These are phyloP conservation scores for Lepidocyrtinus sp. DNA, from an alignment of 2,888 invertebrate genomes.

Conservation along the genomic window DNA sequence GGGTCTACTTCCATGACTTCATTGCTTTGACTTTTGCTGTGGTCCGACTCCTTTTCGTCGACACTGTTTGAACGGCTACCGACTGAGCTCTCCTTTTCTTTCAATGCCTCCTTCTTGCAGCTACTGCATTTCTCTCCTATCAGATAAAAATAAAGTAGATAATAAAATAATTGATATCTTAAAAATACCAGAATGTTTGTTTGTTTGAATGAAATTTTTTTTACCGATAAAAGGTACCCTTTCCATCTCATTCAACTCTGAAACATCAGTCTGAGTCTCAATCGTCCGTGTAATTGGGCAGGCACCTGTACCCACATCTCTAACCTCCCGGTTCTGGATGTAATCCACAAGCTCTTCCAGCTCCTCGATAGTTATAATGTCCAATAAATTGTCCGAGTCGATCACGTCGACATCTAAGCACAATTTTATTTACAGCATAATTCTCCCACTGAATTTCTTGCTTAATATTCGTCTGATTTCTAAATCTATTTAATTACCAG, in stretches of 20 bases:
- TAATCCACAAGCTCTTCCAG: slow-evolving; percentile 32
- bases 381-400: slow-evolving; percentile 34
- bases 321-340: slow-evolving; percentile 36
- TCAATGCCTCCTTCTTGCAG: slow-evolving; percentile 57
- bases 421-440: too few relatives aligned
- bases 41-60: background rate
- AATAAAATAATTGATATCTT: background rate
- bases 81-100: slow-evolving; percentile 11
- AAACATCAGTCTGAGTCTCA: slow-evolving; percentile 57
- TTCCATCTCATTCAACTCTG: slow-evolving; percentile 52
- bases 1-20: background rate
- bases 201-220: too few relatives aligned
- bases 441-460: too few relatives aligned
- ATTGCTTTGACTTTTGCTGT: background rate
- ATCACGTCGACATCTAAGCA: slow-evolving; percentile 14
- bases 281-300: slow-evolving; percentile 46
- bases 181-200: background rate
- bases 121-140: background rate
- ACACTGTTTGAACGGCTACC: background rate
- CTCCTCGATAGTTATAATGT: slow-evolving; percentile 35
- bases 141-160: too few relatives aligned
- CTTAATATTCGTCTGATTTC: too few relatives aligned
- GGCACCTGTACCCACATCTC: slow-evolving; percentile 27
- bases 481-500: too few relatives aligned
- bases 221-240: slow-evolving; percentile 56